A percentile compares a stretch with the other conserved stretches of the same genome.
phyloP scores from a whole-genome alignment of 1,140 invertebrate species.

The Drosophila lowei region DNA sequence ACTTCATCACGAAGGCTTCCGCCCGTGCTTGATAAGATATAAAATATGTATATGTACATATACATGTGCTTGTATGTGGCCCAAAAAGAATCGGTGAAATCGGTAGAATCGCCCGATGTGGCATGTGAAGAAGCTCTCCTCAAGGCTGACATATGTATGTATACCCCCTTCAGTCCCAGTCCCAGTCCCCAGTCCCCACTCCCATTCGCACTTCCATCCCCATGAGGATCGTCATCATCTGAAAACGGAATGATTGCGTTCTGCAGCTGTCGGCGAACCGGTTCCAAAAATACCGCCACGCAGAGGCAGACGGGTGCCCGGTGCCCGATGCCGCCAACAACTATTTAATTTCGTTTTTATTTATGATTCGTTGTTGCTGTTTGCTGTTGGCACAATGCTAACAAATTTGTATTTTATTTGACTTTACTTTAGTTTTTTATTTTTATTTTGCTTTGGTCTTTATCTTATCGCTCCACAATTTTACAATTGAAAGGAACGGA shows the following conservation, averaged over 20 bases:
- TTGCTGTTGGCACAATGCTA: slow-evolving; percentile 8
- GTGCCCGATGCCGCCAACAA: slow-evolving; percentile 2
- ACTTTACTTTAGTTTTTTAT: slow-evolving; percentile 24
- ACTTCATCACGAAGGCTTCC: slow-evolving; percentile 69
- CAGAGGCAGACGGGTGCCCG: not conserved
- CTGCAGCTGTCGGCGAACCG: slow-evolving; percentile 64
- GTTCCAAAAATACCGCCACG: slow-evolving; percentile 64
- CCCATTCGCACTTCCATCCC: slow-evolving; percentile 1
- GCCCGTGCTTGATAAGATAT: slow-evolving; percentile 64
- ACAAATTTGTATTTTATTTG: slow-evolving; percentile 36
- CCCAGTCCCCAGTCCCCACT: slow-evolving; percentile 31
- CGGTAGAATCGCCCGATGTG: not conserved
- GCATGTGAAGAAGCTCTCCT: slow-evolving; percentile 40
- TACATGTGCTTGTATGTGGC: slow-evolving; percentile 11
- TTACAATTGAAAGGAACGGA: slow-evolving; percentile 39
- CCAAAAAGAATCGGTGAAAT: slow-evolving; percentile 24
- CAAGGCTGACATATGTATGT: slow-evolving; percentile 61
- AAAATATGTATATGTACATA: slow-evolving; percentile 2
- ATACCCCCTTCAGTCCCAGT: not conserved
- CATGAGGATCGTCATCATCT: slow-evolving; percentile 14
- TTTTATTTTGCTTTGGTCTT: not conserved
- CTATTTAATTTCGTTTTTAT: slow-evolving; percentile 47
- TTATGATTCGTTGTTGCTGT: slow-evolving; percentile 36
- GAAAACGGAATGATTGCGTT: slow-evolving; percentile 37
- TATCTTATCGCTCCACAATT: slow-evolving; percentile 65